Percentiles rank a stretch among this genome's conserved stretches.
phyloP scores from a whole-genome alignment of 30 jellyfish, hydroid and myxozoan species.

The Mastigias papua region DNA sequence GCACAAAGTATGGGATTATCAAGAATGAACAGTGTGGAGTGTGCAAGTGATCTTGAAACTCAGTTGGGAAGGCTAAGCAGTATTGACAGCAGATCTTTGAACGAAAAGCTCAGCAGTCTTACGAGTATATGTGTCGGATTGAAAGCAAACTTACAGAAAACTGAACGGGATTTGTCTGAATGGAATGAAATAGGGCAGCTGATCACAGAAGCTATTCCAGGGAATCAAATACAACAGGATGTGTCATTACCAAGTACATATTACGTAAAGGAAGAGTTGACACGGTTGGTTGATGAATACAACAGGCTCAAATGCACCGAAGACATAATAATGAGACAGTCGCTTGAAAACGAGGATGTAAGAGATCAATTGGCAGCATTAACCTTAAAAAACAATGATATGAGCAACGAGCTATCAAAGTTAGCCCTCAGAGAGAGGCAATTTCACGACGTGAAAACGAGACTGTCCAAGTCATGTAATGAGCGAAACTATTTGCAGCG shows the following conservation, averaged over 20 bases:
- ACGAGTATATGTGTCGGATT: background rate
- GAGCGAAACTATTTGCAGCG: background rate
- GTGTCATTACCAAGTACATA: background rate
- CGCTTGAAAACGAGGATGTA: background rate
- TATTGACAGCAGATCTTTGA: background rate
- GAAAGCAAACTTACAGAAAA: background rate
- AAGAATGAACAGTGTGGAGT: background rate
- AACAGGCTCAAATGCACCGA: background rate
- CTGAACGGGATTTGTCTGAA: background rate
- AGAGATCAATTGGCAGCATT: background rate
- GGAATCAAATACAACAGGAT: background rate
- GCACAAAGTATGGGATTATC: background rate
- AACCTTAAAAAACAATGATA: background rate
- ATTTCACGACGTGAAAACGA: background rate
- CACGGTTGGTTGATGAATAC: background rate
- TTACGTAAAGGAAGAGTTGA: background rate
- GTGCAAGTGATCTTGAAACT: background rate
- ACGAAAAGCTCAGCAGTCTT: background rate
- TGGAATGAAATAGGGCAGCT: background rate
- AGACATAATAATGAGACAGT: background rate
- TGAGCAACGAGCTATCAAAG: background rate
- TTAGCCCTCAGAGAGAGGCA: background rate
- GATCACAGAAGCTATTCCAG: background rate
- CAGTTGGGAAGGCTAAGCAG: background rate
- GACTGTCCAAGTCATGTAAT: background rate